These are phyloP conservation scores for Boloria euphrosyne DNA, from an alignment of 2,888 invertebrate species.

Conservation along the genomic window DNA sequence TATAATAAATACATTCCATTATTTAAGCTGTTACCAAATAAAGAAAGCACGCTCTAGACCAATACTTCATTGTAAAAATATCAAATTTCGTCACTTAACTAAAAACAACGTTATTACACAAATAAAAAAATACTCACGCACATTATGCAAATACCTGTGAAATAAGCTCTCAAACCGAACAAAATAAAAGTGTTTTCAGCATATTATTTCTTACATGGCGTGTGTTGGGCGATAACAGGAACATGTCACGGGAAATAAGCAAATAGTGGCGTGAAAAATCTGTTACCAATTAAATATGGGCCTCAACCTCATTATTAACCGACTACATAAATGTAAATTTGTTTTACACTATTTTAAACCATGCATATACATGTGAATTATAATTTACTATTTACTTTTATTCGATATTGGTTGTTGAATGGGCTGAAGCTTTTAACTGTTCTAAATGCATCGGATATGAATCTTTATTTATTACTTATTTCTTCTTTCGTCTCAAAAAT, in stretches of 20 bases:
- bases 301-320: no score
- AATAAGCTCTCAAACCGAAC: not conserved
- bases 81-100: slow-evolving; percentile 15
- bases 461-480: no score
- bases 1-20: no score
- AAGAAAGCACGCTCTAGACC: not conserved
- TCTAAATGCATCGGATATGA: no score
- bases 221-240: slow-evolving; percentile 29
- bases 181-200: not conserved
- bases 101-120: not conserved
- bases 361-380: no score
- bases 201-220: slow-evolving; percentile 13
- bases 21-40: no score
- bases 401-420: no score
- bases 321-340: no score
- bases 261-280: slow-evolving; percentile 22
- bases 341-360: no score
- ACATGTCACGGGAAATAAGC: slow-evolving; percentile 34
- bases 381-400: no score
- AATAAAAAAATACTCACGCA: slow-evolving; percentile 11
- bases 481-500: no score
- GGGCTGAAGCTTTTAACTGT: no score
- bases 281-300: slow-evolving; percentile 23
- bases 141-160: not conserved
- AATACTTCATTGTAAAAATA: slow-evolving; percentile 3